Conservation (phyloP, 2,797 vertebrate species). For the Sebastes cheni region DNA sequence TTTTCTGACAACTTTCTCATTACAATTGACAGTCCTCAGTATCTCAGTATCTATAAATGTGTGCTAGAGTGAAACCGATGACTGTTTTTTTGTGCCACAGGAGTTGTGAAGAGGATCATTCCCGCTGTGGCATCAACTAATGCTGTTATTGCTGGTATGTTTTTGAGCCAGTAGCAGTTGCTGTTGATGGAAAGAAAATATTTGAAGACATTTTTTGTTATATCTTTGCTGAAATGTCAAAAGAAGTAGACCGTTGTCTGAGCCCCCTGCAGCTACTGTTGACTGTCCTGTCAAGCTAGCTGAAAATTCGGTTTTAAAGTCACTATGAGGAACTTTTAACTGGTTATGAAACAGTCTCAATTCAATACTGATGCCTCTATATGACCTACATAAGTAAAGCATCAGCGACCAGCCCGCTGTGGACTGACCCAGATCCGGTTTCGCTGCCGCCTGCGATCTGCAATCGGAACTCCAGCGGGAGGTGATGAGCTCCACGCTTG, state of each 20-base stretch:
- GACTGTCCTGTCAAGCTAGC: neutral
- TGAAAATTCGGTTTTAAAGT: neutral
- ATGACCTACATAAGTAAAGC: neutral
- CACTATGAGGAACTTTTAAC: neutral
- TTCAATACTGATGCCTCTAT: neutral
- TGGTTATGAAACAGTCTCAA: neutral
- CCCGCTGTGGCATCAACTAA: conserved; percentile 98
- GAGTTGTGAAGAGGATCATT: conserved; percentile 96
- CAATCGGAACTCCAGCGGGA: too few relatives aligned
- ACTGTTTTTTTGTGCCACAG: conserved; percentile 73
- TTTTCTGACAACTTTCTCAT: neutral
- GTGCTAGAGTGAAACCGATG: neutral
- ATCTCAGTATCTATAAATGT: neutral
- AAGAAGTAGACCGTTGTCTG: neutral
- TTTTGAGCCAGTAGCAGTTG: neutral
- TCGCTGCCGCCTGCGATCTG: too few relatives aligned
- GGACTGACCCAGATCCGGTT: too few relatives aligned
- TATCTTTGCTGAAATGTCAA: neutral
- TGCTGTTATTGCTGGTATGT: conserved; percentile 94
- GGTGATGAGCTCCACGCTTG: too few relatives aligned
- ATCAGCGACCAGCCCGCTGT: neutral
- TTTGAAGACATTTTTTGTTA: neutral
- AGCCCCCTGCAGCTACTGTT: neutral
- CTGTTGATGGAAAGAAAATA: neutral
- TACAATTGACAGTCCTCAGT: neutral